These are phyloP conservation scores for Myotis yumanensis DNA, from an alignment of 2,113 vertebrate genomes.

Conservation along the genomic window DNA sequence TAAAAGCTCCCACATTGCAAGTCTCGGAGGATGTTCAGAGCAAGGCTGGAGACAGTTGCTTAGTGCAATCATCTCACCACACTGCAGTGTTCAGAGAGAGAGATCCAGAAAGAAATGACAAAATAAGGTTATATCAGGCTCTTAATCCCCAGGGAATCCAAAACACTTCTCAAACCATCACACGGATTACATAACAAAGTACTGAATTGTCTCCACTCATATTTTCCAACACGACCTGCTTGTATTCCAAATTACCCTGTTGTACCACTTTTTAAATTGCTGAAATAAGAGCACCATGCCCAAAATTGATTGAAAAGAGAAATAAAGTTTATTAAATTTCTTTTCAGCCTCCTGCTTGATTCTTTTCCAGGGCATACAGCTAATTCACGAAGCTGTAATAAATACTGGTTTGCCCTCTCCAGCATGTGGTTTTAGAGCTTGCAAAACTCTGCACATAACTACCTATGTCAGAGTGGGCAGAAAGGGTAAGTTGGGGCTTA, in stretches of 20 bases:
- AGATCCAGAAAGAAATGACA: slow-evolving; percentile 55
- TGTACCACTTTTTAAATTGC: slow-evolving; percentile 23
- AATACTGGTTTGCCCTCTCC: not conserved
- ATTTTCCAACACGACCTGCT: slow-evolving; percentile 35
- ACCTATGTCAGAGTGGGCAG: slow-evolving; percentile 1
- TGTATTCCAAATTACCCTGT: slow-evolving; percentile 1
- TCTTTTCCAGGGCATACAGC: not conserved
- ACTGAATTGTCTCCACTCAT: not conserved
- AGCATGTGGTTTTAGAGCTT: not conserved
- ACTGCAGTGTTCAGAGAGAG: not conserved
- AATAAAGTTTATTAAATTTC: slow-evolving; percentile 33
- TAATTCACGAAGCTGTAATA: not conserved
- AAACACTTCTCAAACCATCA: slow-evolving; percentile 50
- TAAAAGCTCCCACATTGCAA: not conserved
- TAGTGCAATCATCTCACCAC: not conserved
- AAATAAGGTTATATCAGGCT: slow-evolving; percentile 56
- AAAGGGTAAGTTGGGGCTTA: slow-evolving; percentile 13
- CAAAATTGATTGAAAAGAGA: slow-evolving; percentile 34
- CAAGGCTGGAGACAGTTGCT: not conserved
- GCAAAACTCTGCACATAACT: slow-evolving; percentile 1
- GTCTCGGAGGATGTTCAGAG: not conserved
- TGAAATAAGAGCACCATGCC: slow-evolving; percentile 2
- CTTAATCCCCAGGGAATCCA: slow-evolving; percentile 28
- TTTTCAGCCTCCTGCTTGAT: not conserved
- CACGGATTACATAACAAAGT: slow-evolving; percentile 47